Evolutionary conservation across 1,140 invertebrate genomes (phyloP), one percentile per base, ranked within the genome.

Genomic region (Macrosteles quadrilineatus): DNA sequence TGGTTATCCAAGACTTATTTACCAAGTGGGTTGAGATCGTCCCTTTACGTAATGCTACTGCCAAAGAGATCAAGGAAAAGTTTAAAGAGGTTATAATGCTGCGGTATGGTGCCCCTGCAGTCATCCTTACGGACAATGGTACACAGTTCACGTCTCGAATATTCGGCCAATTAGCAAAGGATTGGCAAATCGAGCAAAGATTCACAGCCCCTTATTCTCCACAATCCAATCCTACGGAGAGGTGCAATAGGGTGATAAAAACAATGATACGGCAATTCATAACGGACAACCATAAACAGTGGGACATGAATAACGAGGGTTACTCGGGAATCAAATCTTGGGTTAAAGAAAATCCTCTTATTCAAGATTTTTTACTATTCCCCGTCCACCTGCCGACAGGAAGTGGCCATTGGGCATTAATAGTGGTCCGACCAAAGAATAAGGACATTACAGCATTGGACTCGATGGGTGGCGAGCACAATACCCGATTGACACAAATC

Each of bases 241-340:
- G 81, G 6, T 78, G 78, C 11, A 84, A 84, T 67, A 53, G 79
- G n/a, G 79, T 80, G 23, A 23, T 84, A 0, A 82, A 83, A 67
- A 73, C 75, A 0, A 78, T 79, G 73, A 71, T 83, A 0, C 64
- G 74, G 0, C 78, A 80, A 1, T 77, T 78, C 14, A 75, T 82
- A 0, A 72, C 74, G 4, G 63, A 76, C 1, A 72, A 81, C 30
- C 80, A 83, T 64, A 29, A 31, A 2, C 53, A 67, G 1, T 83
- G 79, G 80, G 72, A 79, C n/a, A n/a, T n/a, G n/a, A n/a, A n/a
- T n/a, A n/a, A n/a, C n/a, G n/a, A n/a, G n/a, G n/a, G n/a, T n/a
- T n/a, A n/a, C n/a, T n/a, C n/a, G n/a, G n/a, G n/a, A n/a, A n/a
- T n/a, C n/a, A n/a, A n/a, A n/a, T n/a, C n/a, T n/a, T n/a, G n/a